Conservation (phyloP, 2,113 vertebrate species). For the Melanocharis versteri region DNA sequence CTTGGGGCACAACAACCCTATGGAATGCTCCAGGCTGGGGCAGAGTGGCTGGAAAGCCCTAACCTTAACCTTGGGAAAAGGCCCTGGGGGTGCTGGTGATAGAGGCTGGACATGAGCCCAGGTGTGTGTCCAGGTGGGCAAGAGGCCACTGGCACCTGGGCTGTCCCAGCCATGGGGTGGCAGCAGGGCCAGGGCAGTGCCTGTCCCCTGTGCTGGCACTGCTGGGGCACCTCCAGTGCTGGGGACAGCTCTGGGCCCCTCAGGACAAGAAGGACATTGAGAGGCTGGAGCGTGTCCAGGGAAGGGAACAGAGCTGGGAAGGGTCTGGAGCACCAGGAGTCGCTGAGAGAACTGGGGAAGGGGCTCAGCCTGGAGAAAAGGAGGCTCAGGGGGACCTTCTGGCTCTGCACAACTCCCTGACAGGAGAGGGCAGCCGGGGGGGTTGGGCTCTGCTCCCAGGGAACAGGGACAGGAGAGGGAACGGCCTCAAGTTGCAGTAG, state of each 20-base stretch:
- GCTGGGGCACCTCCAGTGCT: neutral
- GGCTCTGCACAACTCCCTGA: neutral
- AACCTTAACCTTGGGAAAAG: neutral
- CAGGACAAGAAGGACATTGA: neutral
- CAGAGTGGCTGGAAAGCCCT: neutral
- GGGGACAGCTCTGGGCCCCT: neutral
- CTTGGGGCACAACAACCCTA: neutral
- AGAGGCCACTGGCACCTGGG: no score
- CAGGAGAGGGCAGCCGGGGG: neutral
- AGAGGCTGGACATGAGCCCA: neutral
- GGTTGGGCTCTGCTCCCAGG: neutral
- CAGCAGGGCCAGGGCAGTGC: neutral
- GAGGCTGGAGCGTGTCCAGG: neutral
- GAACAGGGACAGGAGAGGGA: neutral
- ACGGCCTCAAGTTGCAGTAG: accelerated
- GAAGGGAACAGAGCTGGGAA: neutral
- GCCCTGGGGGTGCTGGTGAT: neutral
- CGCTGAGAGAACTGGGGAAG: neutral
- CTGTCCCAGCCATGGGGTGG: neutral
- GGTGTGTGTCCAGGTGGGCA: neutral
- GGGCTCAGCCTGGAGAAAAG: neutral
- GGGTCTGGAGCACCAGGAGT: neutral
- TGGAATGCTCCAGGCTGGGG: no score
- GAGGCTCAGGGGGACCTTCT: neutral
- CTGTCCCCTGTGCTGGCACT: neutral